Evolutionary conservation across 2,113 vertebrate genomes (phyloP), one percentile per base, ranked within the genome.

Genomic region (Callopanchax toddi): DNA sequence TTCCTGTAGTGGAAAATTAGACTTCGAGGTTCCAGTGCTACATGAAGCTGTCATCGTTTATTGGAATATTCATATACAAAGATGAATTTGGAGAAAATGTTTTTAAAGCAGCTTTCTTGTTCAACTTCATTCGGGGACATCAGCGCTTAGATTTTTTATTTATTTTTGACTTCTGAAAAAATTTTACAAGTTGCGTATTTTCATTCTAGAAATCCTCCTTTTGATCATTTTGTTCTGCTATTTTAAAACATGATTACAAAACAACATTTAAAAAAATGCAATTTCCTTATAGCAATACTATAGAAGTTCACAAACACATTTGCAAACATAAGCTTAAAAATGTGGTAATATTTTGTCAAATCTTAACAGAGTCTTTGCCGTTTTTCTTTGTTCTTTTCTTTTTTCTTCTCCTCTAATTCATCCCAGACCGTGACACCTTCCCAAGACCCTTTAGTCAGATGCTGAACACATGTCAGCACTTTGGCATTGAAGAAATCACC

Each of bases 401-500:
- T 26, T 4, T 26, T 55, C 6, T 43, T 68, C 58, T 50, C 39
- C n/a, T 11, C 50, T 84, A 71, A 77, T 78, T 74, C 58, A 71
- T 62, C 44, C 67, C 65, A 84, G 74, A 82, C 71, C 67, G 44
- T 70, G 61, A 77, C 74, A 79, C 66, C 53, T 65, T 64, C 48
- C 56, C 7, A 1, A 74, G 61, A 29, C 58, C 67, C 26, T 60
- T 63, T 74, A 45, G 67, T 77, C 43, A 52, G 55, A 81, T 36
- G 4, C 71, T 60, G 67, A 67, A 36, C 46, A 46, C 42, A 45
- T 82, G 62, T 72, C 74, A 63, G 49, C 52, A 32, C 37, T 55
- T 20, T 60, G 56, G 18, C 22, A 20, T 72, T 60, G 32, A 62
- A 64, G 37, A 76, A 70, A 49, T 49, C 17, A 51, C 23, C 51